phyloP scores from a whole-genome alignment of 2,797 vertebrate genomes.

The Anisognathus igniventris region DNA sequence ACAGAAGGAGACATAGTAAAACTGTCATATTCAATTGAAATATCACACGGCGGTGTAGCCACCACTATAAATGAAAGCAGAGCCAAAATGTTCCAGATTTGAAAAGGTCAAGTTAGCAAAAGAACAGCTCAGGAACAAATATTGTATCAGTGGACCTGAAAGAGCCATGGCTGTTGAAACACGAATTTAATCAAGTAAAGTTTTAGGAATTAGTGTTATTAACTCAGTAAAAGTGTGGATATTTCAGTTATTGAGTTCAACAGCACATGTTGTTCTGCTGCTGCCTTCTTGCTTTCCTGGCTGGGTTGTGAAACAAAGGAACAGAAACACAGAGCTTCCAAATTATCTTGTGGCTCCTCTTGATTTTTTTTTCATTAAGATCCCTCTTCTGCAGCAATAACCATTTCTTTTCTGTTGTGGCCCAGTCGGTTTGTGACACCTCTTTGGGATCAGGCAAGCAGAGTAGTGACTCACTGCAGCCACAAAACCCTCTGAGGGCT shows the following conservation, averaged over 20 bases:
- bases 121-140: not conserved
- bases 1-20: conserved; percentile 24
- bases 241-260: not conserved
- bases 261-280: not conserved
- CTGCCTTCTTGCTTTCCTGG: not conserved
- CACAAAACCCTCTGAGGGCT: not conserved
- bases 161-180: not conserved
- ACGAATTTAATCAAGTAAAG: not conserved
- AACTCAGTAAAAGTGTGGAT: not conserved
- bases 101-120: conserved; percentile 29
- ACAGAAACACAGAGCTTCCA: not conserved
- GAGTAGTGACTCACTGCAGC: not conserved
- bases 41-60: not conserved
- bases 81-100: not conserved
- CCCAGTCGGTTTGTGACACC: not conserved
- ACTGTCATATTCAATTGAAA: conserved; percentile 35
- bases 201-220: not conserved
- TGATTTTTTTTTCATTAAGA: no score
- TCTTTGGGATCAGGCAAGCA: not conserved
- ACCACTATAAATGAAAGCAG: not conserved
- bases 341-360: not conserved
- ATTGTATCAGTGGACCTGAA: not conserved
- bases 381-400: not conserved
- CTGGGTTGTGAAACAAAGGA: not conserved
- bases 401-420: not conserved